A percentile compares a stretch with the other conserved stretches of the same genome.
Evolutionary conservation across 2,113 vertebrate genomes (phyloP).

Genomic region (Crocuta crocuta): DNA sequence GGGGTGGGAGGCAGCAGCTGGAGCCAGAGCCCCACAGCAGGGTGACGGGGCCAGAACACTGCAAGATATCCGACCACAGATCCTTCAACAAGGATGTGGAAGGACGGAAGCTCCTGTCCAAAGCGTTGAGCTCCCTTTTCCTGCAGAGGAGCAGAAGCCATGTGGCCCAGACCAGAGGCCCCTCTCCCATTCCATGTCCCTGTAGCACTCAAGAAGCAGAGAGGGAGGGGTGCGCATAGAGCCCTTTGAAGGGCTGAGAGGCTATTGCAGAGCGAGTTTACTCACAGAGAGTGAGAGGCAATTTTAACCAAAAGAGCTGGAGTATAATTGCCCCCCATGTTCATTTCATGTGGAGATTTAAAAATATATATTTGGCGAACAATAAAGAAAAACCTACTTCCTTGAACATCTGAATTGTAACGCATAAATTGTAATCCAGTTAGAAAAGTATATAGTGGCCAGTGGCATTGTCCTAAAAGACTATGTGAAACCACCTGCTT

Average conservation of each 20-base stretch:
- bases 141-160: neutral
- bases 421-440: neutral
- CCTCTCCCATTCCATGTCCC: neutral
- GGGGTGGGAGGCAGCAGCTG: neutral
- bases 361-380: neutral
- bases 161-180: neutral
- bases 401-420: neutral
- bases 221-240: neutral
- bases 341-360: neutral
- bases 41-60: neutral
- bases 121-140: neutral
- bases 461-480: neutral
- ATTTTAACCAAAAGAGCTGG: conserved; percentile 7
- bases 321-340: neutral
- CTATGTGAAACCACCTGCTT: conserved; percentile 27
- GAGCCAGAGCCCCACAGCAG: neutral
- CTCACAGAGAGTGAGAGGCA: neutral
- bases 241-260: neutral
- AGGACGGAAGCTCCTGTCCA: neutral
- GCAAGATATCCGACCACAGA: neutral
- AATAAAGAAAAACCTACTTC: conserved; percentile 23
- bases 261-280: neutral
- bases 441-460: conserved; percentile 2
- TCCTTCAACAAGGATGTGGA: neutral
- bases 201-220: neutral